Base-by-base conservation (phyloP, 35 echinoderm and acorn worm species). In the Ophiothrix spiculata region DNA sequence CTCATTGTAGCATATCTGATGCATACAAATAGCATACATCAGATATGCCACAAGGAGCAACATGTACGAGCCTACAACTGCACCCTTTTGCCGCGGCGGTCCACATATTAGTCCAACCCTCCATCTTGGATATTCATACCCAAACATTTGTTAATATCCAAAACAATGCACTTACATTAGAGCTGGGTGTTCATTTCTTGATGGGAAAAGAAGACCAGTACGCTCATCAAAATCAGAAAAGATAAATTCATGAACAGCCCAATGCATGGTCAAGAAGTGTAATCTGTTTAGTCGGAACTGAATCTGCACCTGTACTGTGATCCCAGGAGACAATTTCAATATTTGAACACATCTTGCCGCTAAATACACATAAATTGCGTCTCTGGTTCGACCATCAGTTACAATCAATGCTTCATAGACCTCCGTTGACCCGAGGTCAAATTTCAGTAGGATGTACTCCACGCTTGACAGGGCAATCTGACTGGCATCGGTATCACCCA, bases 281-380 rank as follows among this genome's bases (percentile, higher is more conserved):
- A 93, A 32, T 31, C 91, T 81, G 54, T 88, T 77, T 32, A 93
- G 37, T 36, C 82, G 91, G 41, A 93, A 84, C 78, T 93, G 91
- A 75, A 93, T 74, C 69, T 84, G 15, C 11, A 93, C 81, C 23
- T 77, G 31, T 25, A 79, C 81, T 23, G 32, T 33, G 4, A 28
- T 83, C 33, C 35, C 76, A 35, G 16, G 12, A 32, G 19, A 13
- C 19, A 93, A 87, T 15, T 84, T 75, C 56, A 84, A 35, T 8
- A 84, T 76, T 17, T 69, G 21, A n/a, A 88, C 86, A 42, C 86
- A 93, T 25, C 32, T 56, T 37, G 80, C 33, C 35, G 64, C 80
- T 16, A 93, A 76, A 32, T 84, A 31, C 16, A 93, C 75, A 38
- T 60, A 84, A 14, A 93, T 35, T 49, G 16, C n/a, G 81, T 79